Conservation (phyloP, 2,113 vertebrate genomes). For the Corythoichthys intestinalis region DNA sequence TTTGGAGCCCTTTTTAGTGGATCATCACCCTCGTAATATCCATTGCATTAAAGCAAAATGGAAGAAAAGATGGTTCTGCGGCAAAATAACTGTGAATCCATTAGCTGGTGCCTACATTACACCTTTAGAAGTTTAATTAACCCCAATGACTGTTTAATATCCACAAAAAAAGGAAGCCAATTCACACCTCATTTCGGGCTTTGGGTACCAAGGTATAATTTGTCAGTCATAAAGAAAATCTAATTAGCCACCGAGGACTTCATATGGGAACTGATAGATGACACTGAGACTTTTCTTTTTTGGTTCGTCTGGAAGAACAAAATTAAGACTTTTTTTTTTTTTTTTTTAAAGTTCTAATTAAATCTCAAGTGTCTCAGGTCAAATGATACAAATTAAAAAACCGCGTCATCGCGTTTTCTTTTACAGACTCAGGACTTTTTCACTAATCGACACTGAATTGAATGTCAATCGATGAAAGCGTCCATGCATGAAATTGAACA, state of each 20-base stretch:
- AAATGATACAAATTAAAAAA: too few relatives aligned
- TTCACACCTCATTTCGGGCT: not conserved
- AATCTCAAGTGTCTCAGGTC: not conserved
- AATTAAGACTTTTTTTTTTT: not conserved
- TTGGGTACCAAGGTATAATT: not conserved
- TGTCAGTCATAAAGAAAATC: not conserved
- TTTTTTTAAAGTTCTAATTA: not conserved
- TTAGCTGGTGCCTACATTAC: not conserved
- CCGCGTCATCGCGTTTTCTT: too few relatives aligned
- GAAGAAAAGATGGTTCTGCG: not conserved
- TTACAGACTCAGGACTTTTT: too few relatives aligned
- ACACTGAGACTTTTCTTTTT: not conserved
- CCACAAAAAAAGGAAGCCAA: not conserved
- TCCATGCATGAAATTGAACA: not conserved
- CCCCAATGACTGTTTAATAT: not conserved
- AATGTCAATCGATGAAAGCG: not conserved
- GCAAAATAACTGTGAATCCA: not conserved
- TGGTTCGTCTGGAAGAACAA: not conserved
- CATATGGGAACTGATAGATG: not conserved
- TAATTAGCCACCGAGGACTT: not conserved
- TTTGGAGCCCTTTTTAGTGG: not conserved
- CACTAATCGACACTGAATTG: too few relatives aligned
- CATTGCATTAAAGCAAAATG: not conserved
- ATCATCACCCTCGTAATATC: not conserved
- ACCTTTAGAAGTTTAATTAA: not conserved